Evolutionary conservation across 1,140 invertebrate genomes (phyloP).

Genomic region (Grapholita molesta): DNA sequence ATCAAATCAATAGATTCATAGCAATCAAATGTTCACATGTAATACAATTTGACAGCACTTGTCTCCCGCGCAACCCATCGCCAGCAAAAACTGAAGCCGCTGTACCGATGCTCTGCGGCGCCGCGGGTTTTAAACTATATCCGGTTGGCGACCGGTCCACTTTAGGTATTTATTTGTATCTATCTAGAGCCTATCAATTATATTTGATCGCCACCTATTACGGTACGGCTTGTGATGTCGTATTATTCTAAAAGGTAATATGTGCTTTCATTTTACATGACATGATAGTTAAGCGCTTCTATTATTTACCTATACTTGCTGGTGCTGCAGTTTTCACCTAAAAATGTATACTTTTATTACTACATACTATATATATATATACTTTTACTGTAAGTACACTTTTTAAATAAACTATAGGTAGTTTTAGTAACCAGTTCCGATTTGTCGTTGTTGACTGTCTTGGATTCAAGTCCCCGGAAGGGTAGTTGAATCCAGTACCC

Average conservation of each 20-base stretch:
- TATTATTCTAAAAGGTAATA: neutral
- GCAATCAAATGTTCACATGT: neutral
- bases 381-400: too few species aligned
- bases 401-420: too few species aligned
- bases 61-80: neutral
- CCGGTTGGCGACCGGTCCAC: constrained; percentile 31
- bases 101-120: neutral
- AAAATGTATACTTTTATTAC: too few species aligned
- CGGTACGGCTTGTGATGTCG: neutral
- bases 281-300: neutral
- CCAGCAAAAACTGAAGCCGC: neutral
- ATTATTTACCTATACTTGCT: neutral
- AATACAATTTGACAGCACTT: constrained; percentile 6
- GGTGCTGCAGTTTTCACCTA: neutral
- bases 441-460: too few species aligned
- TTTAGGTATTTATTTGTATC: constrained; percentile 10
- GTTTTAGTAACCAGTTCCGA: too few species aligned
- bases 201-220: constrained; percentile 9
- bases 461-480: too few species aligned
- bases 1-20: neutral
- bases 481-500: too few species aligned
- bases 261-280: neutral
- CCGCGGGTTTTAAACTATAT: constrained; percentile 14
- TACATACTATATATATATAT: too few species aligned
- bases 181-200: constrained; percentile 16